Conservation (phyloP, 2,888 invertebrate species). For the Petrolisthes manimaculis region DNA sequence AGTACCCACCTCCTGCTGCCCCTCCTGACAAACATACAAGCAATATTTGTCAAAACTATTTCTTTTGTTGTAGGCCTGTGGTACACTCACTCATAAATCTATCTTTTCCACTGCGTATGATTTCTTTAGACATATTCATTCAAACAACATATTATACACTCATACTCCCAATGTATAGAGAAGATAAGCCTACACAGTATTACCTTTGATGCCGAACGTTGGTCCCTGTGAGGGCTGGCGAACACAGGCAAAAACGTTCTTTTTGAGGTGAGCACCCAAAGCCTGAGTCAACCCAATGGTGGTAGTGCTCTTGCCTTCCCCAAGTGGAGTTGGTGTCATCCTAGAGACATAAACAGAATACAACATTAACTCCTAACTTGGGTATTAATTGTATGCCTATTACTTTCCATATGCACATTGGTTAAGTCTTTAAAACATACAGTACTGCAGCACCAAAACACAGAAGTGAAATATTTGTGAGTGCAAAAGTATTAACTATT, state of each 20-base stretch:
- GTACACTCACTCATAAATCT: background rate
- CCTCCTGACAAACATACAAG: conserved; percentile 76
- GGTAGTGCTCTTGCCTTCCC: conserved; percentile 98
- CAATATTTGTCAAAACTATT: background rate
- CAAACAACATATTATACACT: background rate
- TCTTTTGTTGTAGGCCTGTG: background rate
- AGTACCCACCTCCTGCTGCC: conserved; percentile 98
- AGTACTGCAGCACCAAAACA: too few species aligned
- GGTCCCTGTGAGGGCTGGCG: conserved; percentile 99
- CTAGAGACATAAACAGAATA: conserved; percentile 71
- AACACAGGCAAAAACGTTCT: conserved; percentile 92
- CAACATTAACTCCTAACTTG: background rate
- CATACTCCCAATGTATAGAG: background rate
- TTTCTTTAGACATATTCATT: too few species aligned
- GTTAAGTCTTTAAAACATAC: background rate
- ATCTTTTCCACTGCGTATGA: background rate
- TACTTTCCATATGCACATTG: too few species aligned
- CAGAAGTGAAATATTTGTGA: background rate
- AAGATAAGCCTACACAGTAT: background rate
- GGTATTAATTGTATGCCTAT: too few species aligned
- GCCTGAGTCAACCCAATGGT: conserved; percentile 94
- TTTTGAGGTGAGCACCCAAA: conserved; percentile 83
- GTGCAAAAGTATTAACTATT: too few species aligned
- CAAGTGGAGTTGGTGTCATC: conserved; percentile 98
- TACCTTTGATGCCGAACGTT: conserved; percentile 96